These are phyloP conservation scores for Drosophila tripunctata DNA, from an alignment of 2,888 invertebrate genomes.

Conservation along the genomic window DNA sequence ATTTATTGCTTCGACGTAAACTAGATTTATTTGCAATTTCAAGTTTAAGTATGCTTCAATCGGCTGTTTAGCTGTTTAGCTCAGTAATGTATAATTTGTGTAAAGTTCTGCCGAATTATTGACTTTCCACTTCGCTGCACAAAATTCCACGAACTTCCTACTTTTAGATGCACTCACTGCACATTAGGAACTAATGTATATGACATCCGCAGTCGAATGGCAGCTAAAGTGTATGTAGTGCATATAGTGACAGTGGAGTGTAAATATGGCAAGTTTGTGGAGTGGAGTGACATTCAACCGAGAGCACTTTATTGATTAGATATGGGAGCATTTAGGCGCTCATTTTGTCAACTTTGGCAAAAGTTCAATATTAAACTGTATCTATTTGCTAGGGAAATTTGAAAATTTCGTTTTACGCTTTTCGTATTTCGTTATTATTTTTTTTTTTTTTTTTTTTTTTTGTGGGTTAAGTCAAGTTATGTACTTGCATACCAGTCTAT, in stretches of 20 bases:
- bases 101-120: not conserved
- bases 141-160: not conserved
- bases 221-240: not conserved
- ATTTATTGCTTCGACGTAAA: no score
- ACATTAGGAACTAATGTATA: not conserved
- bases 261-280: not conserved
- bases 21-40: no score
- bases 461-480: not conserved
- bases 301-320: slow-evolving; percentile 44
- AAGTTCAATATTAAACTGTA: slow-evolving; percentile 7
- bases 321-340: slow-evolving; percentile 24
- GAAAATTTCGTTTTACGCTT: no score
- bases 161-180: not conserved
- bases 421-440: no score
- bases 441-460: not conserved
- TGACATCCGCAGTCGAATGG: not conserved
- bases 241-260: not conserved
- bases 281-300: not conserved
- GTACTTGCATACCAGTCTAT: not conserved
- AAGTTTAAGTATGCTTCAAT: no score
- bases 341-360: slow-evolving; percentile 2
- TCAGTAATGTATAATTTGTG: no score
- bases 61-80: no score
- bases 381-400: not conserved
- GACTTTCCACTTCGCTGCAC: not conserved